Base-by-base conservation (phyloP, 2,113 vertebrate genomes). In the Seriola quinqueradiata region DNA sequence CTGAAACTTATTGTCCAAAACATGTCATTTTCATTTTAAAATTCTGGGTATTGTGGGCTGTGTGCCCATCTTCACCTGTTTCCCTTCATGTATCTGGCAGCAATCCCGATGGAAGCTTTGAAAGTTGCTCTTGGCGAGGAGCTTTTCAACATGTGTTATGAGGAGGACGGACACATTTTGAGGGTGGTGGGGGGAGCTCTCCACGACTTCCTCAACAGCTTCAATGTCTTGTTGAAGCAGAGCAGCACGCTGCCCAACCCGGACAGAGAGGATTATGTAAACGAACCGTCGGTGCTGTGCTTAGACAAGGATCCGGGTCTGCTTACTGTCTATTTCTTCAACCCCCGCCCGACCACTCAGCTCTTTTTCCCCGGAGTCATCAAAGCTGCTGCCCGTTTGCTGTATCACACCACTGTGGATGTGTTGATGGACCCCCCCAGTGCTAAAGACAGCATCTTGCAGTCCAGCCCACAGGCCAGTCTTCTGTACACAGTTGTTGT, bases 201-300 rank as follows among this genome's bases (percentile, higher is more conserved):
- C 23, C 97, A 98, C 21, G 97, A 99, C 93, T 99, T 99, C 90
- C 94, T 99, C 84, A 99, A 99, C 89, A 99, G 98, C 90, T 99
- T 99, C 92, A 97, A 97, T 71, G 97, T 98, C 72, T 95, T 99
- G 77, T 91, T 99, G 90, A 99, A 97, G 84, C 97, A 99, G 87
- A 97, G 97, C 90, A 97, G 97, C 87, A 59, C 84, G 91, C 88
- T 87, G 77, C 91, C 96, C 63, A 90, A 79, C 63, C 79, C 85
- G 1, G 92, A 88, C 63, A 82, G 87, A 59, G 82, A 46, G 34
- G 80, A 94, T 90, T 90, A 91, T 92, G 88, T 95, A 95, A 96
- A 97, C 85, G 96, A 98, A 8, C 95, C 95, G 3, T 99, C 98
- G 8, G 97, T 99, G 87, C 94, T 99, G 66, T 99, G 98, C 91